Evolutionary conservation across 2,888 invertebrate species (phyloP), one percentile per base, ranked within the genome.

Genomic region (Noctua pronuba): DNA sequence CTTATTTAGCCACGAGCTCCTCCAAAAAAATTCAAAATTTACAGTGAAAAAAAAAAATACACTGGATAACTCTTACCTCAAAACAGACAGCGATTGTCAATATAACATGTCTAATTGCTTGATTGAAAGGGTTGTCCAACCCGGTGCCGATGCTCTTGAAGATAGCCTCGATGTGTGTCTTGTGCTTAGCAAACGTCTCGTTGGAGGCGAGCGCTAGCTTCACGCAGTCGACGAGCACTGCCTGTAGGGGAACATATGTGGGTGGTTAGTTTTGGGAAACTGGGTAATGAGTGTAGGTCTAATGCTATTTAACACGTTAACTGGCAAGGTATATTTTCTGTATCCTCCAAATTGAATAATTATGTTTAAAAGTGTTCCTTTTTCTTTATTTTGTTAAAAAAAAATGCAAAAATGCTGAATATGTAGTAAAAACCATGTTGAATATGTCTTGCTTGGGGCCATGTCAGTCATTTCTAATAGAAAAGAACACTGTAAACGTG

Each of bases 161-260:
- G 44, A 96, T 91, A 0, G 90, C 83, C 62, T 96, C 97, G 1
- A 97, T 88, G 75, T 95, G 94, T 0, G 83, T 24, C 77, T 94
- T 95, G 88, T 96, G 92, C 46, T 92, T 95, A 0, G 86, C 86
- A 2, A 97, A 96, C 2, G 76, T 38, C 28, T 97, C 95, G 3
- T 95, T 93, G 0, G 96, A 96, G 1, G 96, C 96, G 81, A 98
- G 97, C 0, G 97, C 97, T 4, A 97, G 97, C 44, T 97, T 97
- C 71, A 99, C 94, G 79, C 98, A 98, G 89, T 98, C 98, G 80
- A 97, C 95, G 31, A 98, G 94, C 60, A 98, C 91, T 28, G 97
- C 95, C 97, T 97, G 88, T 18, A 1, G 13, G 41, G 16, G 13
- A 5, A 52, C 68, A 35, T 2, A 49, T 16, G 2, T 1, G 13